Evolutionary conservation across 2,888 invertebrate species (phyloP).

Genomic region (Acanthosepion esculentum): DNA sequence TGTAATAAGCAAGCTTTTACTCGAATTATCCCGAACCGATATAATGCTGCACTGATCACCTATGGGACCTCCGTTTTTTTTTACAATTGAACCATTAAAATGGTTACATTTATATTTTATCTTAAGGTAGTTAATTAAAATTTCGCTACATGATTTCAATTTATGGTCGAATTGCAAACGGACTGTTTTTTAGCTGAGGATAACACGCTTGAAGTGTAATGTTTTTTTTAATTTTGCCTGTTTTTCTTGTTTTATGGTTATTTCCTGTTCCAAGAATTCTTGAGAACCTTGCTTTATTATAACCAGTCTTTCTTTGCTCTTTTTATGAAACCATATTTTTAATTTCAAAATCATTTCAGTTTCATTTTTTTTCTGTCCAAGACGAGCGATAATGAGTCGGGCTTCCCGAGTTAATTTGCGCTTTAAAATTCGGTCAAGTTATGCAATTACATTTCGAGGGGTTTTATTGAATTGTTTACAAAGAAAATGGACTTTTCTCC

Average conservation of each 20-base stretch:
- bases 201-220: not conserved
- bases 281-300: too few relatives aligned
- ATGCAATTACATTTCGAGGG: slow-evolving; percentile 3
- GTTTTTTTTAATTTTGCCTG: not conserved
- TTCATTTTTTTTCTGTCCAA: not conserved
- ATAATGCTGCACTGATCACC: too few relatives aligned
- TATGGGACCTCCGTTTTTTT: too few relatives aligned
- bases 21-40: too few relatives aligned
- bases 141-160: not conserved
- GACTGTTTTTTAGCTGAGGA: not conserved
- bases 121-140: not conserved
- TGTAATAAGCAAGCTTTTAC: too few relatives aligned
- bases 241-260: not conserved
- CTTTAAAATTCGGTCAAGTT: slow-evolving; percentile 33
- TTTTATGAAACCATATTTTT: too few relatives aligned
- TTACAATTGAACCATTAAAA: too few relatives aligned
- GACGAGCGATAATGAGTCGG: not conserved
- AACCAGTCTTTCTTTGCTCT: too few relatives aligned
- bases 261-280: not conserved
- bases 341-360: not conserved
- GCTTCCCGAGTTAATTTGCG: slow-evolving; percentile 1
- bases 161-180: not conserved
- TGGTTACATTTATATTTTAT: not conserved
- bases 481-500: not conserved
- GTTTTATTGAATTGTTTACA: slow-evolving; percentile 7